A percentile compares a stretch with the other conserved stretches of the same genome.
phyloP scores from a whole-genome alignment of 1,140 invertebrate genomes.

The Formica selysi region DNA sequence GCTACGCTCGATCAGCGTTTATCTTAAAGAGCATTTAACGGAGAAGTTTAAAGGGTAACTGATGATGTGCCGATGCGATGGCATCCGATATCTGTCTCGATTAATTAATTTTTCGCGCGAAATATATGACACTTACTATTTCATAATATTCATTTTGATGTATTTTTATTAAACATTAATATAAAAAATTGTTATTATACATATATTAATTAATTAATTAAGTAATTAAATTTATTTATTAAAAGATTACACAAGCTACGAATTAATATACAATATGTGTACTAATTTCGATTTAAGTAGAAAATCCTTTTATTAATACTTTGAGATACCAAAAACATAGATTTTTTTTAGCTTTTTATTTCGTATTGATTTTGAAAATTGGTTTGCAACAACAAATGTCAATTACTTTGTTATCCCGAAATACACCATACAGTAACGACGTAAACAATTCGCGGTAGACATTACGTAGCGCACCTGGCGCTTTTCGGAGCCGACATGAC shows the following conservation, averaged over 20 bases:
- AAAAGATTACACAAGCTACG: too few relatives aligned
- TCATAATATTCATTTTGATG: not conserved
- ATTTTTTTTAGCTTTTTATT: not conserved
- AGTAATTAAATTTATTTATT: too few relatives aligned
- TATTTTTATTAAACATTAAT: not conserved
- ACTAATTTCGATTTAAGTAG: not conserved
- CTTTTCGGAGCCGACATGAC: slow-evolving; percentile 43
- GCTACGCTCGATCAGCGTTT: slow-evolving; percentile 24
- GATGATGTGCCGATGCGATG: not conserved
- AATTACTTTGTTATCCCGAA: slow-evolving; percentile 24
- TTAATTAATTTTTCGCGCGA: not conserved
- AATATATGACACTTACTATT: not conserved
- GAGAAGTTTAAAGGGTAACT: slow-evolving; percentile 24
- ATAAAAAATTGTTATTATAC: not conserved
- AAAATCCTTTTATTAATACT: not conserved
- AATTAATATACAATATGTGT: not conserved
- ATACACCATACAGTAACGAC: slow-evolving; percentile 20
- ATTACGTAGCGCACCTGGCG: slow-evolving; percentile 36
- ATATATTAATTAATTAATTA: too few relatives aligned
- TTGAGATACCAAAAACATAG: not conserved
- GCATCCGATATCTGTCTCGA: slow-evolving; percentile 16
- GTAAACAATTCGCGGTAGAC: slow-evolving; percentile 35
- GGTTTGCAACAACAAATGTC: slow-evolving; percentile 25
- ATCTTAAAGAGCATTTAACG: slow-evolving; percentile 38
- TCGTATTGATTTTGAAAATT: not conserved